phyloP scores from a whole-genome alignment of 2,888 invertebrate species.

The Lymantria dispar region DNA sequence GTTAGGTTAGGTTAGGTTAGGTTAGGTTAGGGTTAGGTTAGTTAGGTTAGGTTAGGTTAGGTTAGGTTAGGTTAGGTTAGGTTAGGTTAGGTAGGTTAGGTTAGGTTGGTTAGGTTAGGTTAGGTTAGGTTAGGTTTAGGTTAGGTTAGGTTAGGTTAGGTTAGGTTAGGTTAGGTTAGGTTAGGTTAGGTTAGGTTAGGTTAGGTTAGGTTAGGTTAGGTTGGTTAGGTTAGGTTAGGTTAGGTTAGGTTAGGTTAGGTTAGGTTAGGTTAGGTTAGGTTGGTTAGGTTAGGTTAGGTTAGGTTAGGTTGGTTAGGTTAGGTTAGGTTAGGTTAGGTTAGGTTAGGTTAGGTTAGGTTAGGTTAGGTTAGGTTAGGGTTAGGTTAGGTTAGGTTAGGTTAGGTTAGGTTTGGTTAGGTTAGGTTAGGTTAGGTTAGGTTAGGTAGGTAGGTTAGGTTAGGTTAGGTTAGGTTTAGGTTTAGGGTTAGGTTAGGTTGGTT shows the following conservation, averaged over 20 bases:
- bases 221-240: slow-evolving; percentile 29
- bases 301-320: slow-evolving; percentile 14
- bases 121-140: slow-evolving; percentile 24
- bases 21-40: slow-evolving; percentile 7
- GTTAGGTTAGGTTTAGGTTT: slow-evolving; percentile 28
- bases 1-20: slow-evolving; percentile 9
- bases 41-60: slow-evolving; percentile 14
- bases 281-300: slow-evolving; percentile 9
- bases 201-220: slow-evolving; percentile 28
- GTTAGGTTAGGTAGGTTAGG: slow-evolving; percentile 26
- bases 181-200: slow-evolving; percentile 28
- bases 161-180: slow-evolving; percentile 29
- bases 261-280: slow-evolving; percentile 27
- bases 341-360: slow-evolving; percentile 26
- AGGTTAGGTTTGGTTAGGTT: slow-evolving; percentile 22
- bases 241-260: slow-evolving; percentile 20
- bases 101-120: slow-evolving; percentile 15
- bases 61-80: slow-evolving; percentile 17
- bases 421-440: slow-evolving; percentile 33
- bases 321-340: slow-evolving; percentile 14
- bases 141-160: slow-evolving; percentile 29
- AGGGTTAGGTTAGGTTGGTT: slow-evolving; percentile 29
- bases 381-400: slow-evolving; percentile 25
- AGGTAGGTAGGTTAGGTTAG: slow-evolving; percentile 25
- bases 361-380: slow-evolving; percentile 16